Conservation (phyloP, 2,797 vertebrate genomes). For the Euphonia xanthogaster region DNA sequence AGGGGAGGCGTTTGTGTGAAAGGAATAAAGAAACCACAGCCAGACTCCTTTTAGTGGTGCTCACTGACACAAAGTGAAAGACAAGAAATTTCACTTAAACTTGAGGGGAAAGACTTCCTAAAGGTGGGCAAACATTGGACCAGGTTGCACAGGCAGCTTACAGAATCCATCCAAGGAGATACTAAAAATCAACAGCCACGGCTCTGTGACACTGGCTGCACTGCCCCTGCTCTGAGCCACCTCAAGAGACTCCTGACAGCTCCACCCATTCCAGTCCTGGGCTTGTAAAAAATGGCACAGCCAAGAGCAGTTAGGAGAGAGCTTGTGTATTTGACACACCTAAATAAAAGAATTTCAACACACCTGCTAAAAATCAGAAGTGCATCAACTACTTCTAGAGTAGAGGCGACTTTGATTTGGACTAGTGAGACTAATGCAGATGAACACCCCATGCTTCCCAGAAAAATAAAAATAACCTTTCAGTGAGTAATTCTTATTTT, state of each 20-base stretch:
- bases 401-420: background rate
- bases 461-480: background rate
- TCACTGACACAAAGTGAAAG: background rate
- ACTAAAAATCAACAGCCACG: fast-evolving
- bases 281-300: background rate
- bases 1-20: background rate
- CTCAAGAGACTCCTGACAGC: background rate
- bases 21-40: background rate
- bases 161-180: background rate
- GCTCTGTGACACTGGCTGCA: background rate
- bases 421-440: background rate
- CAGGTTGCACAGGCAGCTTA: background rate
- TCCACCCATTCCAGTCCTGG: background rate
- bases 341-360: background rate
- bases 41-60: background rate
- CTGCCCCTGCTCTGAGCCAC: background rate
- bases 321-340: background rate
- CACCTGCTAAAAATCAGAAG: background rate
- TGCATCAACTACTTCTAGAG: background rate
- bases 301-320: background rate
- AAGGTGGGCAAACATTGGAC: background rate
- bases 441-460: background rate
- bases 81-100: background rate
- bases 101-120: background rate
- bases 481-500: background rate